Conservation (phyloP, 2,888 invertebrate species). For the Yponomeuta plumbellus region DNA sequence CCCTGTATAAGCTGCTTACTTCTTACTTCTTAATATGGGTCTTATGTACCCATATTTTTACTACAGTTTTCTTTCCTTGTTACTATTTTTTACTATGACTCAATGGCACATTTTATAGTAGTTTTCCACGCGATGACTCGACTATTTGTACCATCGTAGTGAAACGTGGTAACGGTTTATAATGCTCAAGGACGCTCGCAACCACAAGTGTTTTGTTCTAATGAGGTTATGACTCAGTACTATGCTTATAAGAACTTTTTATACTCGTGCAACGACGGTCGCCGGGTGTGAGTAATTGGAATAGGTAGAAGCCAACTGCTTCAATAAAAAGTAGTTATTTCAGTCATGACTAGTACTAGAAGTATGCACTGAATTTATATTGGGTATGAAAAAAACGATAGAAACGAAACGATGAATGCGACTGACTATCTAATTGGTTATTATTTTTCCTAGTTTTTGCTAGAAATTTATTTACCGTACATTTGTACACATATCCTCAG, state of each 20-base stretch:
- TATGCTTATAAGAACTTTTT: not conserved
- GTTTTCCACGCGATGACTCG: not conserved
- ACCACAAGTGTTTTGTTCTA: not conserved
- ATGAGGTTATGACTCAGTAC: not conserved
- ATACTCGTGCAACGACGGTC: not conserved
- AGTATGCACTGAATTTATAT: not conserved
- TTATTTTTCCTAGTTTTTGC: too few relatives aligned
- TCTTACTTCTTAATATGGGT: too few relatives aligned
- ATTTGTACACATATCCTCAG: too few relatives aligned
- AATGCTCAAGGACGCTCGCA: conserved; percentile 9
- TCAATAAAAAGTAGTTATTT: not conserved
- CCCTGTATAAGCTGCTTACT: too few relatives aligned
- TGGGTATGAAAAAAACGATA: too few relatives aligned
- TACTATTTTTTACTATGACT: not conserved
- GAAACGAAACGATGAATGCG: too few relatives aligned
- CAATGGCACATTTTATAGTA: not conserved
- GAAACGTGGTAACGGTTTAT: not conserved
- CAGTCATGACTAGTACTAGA: not conserved
- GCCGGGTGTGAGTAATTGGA: not conserved
- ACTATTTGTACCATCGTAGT: not conserved
- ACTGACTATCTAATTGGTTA: too few relatives aligned
- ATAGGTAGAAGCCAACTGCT: not conserved
- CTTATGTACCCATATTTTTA: too few relatives aligned
- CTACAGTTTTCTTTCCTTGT: not conserved
- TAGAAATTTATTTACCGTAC: too few relatives aligned